These are phyloP conservation scores for Melangyna quadrimaculata DNA, from an alignment of 2,888 invertebrate species.

Conservation along the genomic window DNA sequence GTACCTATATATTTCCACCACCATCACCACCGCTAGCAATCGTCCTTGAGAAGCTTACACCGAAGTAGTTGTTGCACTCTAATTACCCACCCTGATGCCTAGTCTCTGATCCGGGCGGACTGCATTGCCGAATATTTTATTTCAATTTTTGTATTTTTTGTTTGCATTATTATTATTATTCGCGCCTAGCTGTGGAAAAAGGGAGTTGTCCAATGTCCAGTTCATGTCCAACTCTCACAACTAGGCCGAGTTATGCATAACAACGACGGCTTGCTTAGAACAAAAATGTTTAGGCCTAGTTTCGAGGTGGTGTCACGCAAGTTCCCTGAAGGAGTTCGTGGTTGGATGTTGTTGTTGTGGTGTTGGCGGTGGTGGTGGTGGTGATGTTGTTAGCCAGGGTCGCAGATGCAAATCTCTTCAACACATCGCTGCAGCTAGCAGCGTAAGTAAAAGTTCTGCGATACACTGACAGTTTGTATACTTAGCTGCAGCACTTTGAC, in stretches of 20 bases:
- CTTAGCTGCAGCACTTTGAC: conserved; percentile 57
- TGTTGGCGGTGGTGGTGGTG: conserved; percentile 23
- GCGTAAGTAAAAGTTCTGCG: conserved; percentile 66
- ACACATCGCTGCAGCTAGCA: background rate
- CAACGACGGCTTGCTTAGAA: conserved; percentile 35
- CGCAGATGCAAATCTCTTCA: conserved; percentile 63
- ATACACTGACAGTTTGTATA: conserved; percentile 15
- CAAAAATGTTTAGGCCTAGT: conserved; percentile 65
- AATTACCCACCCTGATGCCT: conserved; percentile 63
- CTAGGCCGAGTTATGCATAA: conserved; percentile 70
- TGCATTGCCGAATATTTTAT: conserved; percentile 66
- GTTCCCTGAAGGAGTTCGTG: conserved; percentile 69
- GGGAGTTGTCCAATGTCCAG: conserved; percentile 55
- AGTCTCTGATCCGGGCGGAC: conserved; percentile 47
- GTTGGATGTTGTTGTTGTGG: background rate
- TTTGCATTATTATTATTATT: conserved; percentile 1
- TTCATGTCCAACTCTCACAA: conserved; percentile 51
- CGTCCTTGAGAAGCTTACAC: conserved; percentile 66
- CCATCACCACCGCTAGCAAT: conserved; percentile 33
- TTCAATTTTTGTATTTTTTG: background rate
- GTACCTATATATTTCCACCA: background rate
- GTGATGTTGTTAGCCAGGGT: conserved; percentile 57
- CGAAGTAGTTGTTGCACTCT: conserved; percentile 61
- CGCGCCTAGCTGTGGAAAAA: conserved; percentile 36
- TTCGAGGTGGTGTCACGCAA: conserved; percentile 64